Evolutionary conservation across 2,113 vertebrate genomes (phyloP).

Genomic region (Pipra filicauda): DNA sequence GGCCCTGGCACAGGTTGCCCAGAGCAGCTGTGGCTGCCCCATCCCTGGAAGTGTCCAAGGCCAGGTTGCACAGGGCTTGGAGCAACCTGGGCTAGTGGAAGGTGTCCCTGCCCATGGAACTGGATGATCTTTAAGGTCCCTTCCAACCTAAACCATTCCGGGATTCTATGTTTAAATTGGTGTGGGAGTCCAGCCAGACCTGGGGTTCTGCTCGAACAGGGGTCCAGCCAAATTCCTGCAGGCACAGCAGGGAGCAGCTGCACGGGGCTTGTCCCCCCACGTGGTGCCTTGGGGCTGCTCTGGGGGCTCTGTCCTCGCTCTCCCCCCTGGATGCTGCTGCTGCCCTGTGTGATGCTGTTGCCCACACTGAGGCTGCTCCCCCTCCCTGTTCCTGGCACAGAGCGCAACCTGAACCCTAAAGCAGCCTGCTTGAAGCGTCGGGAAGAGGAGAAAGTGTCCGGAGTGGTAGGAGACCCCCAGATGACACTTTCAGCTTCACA

Average conservation of each 20-base stretch:
- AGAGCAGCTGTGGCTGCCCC: not conserved
- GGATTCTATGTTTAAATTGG: not conserved
- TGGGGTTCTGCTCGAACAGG: not conserved
- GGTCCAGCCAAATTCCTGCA: not conserved
- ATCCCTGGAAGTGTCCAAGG: not conserved
- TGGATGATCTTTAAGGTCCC: not conserved
- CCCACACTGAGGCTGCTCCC: not conserved
- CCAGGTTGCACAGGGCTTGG: accelerated
- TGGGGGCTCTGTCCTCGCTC: not conserved
- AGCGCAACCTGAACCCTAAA: slow-evolving; percentile 98
- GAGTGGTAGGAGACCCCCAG: slow-evolving; percentile 90
- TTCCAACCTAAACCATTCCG: not conserved
- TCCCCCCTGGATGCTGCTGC: not conserved
- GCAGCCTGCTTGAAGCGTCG: slow-evolving; percentile 97
- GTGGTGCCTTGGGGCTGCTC: not conserved
- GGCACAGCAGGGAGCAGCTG: not conserved
- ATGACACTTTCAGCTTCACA: slow-evolving; percentile 92
- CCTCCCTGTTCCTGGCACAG: slow-evolving; percentile 65
- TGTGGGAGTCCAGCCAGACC: not conserved
- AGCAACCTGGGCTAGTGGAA: not conserved
- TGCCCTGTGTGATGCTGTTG: not conserved
- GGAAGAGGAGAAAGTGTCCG: slow-evolving; percentile 96
- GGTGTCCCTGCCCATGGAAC: not conserved
- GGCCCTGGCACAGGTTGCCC: not conserved
- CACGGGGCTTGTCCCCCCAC: not conserved